Conservation (phyloP, 2,113 vertebrate species). For the Coptodon rendalli region DNA sequence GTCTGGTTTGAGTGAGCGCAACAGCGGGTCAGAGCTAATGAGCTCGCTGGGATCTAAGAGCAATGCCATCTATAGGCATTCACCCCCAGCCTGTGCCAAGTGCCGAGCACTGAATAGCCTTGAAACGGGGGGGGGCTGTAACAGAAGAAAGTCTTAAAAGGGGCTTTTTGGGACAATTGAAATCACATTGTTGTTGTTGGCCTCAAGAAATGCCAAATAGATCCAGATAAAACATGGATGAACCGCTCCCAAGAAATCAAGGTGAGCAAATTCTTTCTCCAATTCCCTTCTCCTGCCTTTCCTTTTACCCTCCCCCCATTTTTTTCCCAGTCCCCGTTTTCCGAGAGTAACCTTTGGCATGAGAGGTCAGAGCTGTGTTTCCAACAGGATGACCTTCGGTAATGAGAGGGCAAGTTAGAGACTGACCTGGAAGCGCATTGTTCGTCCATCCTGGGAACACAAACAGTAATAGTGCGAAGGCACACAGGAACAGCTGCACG, state of each 20-base stretch:
- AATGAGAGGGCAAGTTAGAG: slow-evolving; percentile 56
- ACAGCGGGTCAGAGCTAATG: slow-evolving; percentile 56
- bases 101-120: not conserved
- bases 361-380: slow-evolving; percentile 45
- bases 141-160: not conserved
- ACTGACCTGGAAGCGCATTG: slow-evolving; percentile 62
- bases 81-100: not conserved
- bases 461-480: slow-evolving; percentile 45
- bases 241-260: not conserved
- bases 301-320: not conserved
- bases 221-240: not conserved
- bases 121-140: not conserved
- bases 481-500: slow-evolving; percentile 56
- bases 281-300: not conserved
- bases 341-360: slow-evolving; percentile 26
- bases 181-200: not conserved
- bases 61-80: slow-evolving; percentile 38
- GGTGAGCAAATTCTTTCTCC: not conserved
- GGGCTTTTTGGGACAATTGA: not conserved
- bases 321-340: not conserved
- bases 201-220: not conserved
- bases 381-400: slow-evolving; percentile 45
- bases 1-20: slow-evolving; percentile 59
- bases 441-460: slow-evolving; percentile 62
- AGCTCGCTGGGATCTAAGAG: slow-evolving; percentile 48